phyloP scores from a whole-genome alignment of 2,888 invertebrate genomes.

The Heterodera filipjevi region DNA sequence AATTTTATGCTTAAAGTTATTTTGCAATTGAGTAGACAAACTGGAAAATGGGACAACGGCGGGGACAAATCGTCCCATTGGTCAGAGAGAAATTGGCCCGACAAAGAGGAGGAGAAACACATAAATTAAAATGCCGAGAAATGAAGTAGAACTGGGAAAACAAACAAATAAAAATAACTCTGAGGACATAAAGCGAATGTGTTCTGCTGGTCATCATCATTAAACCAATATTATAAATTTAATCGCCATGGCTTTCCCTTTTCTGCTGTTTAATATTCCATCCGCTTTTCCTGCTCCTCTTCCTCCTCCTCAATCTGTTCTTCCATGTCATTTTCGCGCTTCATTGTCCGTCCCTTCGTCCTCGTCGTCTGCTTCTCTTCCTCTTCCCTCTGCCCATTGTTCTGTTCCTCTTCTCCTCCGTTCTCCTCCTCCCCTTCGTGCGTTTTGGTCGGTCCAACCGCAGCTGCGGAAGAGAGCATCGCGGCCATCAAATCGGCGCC shows the following conservation, averaged over 20 bases:
- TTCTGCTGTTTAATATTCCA: neutral
- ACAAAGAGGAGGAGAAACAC: neutral
- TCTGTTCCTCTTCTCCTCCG: neutral
- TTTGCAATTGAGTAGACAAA: neutral
- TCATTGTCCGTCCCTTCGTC: neutral
- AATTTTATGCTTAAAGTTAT: neutral
- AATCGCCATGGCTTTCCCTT: neutral
- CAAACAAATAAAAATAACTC: neutral
- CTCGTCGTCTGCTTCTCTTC: neutral
- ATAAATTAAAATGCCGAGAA: neutral
- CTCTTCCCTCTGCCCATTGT: neutral
- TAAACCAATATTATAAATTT: neutral
- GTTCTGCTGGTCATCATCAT: neutral
- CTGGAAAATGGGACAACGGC: neutral
- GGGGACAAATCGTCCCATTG: neutral
- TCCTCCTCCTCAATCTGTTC: neutral
- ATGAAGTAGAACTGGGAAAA: neutral
- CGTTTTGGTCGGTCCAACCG: neutral
- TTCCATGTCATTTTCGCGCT: neutral
- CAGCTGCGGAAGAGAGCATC: neutral
- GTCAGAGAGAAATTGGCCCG: neutral
- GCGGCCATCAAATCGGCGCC: slow-evolving; percentile 1
- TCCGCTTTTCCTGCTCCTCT: neutral
- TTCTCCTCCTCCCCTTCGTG: neutral
- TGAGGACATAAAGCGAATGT: neutral